Conservation (phyloP, 2,888 invertebrate genomes). For the Artemia sp. region DNA sequence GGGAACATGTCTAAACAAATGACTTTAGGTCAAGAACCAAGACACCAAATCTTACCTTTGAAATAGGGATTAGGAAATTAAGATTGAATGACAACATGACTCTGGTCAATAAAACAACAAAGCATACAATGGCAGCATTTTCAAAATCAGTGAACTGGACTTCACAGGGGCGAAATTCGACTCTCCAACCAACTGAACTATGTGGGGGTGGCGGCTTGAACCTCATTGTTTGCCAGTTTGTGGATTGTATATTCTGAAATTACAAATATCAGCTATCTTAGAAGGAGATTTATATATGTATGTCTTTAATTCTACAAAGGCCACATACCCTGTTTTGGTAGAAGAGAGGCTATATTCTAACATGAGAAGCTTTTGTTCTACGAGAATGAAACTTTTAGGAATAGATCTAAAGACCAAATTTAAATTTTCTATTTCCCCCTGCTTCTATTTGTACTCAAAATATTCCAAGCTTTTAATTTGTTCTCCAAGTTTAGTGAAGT, state of each 20-base stretch:
- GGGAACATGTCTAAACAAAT: no score
- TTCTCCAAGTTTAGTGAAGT: no score
- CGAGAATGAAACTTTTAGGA: no score
- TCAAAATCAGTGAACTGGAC: constrained; percentile 98
- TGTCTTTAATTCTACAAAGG: no score
- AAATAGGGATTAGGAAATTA: constrained; percentile 91
- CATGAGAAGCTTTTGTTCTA: no score
- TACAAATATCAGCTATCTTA: constrained; percentile 22
- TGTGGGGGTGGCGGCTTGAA: constrained; percentile 96
- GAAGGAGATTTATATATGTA: not conserved
- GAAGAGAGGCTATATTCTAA: no score
- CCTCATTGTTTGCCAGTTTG: constrained; percentile 98
- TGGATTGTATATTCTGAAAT: constrained; percentile 83
- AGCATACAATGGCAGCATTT: constrained; percentile 95
- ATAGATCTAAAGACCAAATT: no score
- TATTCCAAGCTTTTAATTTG: no score
- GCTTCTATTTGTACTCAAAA: no score
- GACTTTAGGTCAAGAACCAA: no score
- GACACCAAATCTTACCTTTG: constrained; percentile 45
- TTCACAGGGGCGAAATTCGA: constrained; percentile 97
- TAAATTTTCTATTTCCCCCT: no score
- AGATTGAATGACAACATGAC: constrained; percentile 91
- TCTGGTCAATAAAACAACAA: constrained; percentile 85
- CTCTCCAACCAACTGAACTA: constrained; percentile 94
- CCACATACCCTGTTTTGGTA: no score